Percentiles rank a stretch among this genome's conserved stretches.
These are phyloP conservation scores for Alethe castanea DNA, from an alignment of 2,113 vertebrate genomes.

Conservation along the genomic window DNA sequence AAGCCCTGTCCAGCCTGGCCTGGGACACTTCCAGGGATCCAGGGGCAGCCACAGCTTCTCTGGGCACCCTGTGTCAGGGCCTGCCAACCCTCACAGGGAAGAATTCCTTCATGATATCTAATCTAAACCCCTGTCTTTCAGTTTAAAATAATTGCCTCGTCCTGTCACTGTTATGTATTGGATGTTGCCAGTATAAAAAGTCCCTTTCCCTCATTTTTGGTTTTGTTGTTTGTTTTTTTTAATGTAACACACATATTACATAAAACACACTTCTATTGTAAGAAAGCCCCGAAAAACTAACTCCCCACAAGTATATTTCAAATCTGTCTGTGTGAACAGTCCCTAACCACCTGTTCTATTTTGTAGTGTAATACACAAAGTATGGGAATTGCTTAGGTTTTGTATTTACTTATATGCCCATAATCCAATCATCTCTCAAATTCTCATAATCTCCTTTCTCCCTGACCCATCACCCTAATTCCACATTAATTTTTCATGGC, in stretches of 20 bases:
- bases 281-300: background rate
- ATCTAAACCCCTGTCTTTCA: background rate
- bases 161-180: background rate
- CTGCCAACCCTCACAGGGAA: accelerated
- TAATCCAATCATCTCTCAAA: background rate
- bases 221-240: background rate
- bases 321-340: background rate
- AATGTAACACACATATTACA: background rate
- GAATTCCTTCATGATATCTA: background rate
- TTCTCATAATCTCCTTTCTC: background rate
- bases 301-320: background rate
- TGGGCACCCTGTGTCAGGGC: background rate
- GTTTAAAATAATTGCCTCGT: background rate
- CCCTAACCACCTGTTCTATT: background rate
- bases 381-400: background rate
- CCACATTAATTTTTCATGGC: background rate
- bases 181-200: background rate
- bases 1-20: accelerated
- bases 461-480: background rate
- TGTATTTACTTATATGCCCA: background rate
- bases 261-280: background rate
- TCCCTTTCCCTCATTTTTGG: background rate
- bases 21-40: background rate
- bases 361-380: background rate
- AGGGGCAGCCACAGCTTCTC: background rate